Evolutionary conservation across 2,113 vertebrate species (phyloP).

Genomic region (Malurus melanocephalus): DNA sequence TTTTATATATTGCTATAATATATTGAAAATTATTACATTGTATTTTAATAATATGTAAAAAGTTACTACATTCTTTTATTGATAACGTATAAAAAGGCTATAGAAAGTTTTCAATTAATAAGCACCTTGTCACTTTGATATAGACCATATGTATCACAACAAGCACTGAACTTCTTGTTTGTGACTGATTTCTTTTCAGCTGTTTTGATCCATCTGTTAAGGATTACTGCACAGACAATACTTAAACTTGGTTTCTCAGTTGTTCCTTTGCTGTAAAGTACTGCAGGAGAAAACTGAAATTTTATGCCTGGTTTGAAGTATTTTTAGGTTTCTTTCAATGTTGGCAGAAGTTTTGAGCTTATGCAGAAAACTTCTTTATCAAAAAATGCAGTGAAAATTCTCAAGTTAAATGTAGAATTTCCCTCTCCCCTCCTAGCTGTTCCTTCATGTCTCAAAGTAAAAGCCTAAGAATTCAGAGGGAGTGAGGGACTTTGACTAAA

Average conservation of each 20-base stretch:
- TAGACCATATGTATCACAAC: too few species aligned
- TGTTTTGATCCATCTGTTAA: conserved; percentile 28
- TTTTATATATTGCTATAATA: too few species aligned
- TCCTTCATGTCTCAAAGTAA: not conserved
- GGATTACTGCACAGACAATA: not conserved
- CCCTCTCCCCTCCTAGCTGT: not conserved
- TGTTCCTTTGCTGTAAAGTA: conserved; percentile 3
- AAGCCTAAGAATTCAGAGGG: not conserved
- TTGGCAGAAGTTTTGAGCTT: not conserved
- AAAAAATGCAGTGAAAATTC: not conserved
- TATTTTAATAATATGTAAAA: too few species aligned
- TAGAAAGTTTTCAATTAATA: too few species aligned
- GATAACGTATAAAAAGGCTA: too few species aligned
- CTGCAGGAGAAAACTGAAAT: not conserved
- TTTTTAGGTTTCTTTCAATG: not conserved
- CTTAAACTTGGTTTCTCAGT: conserved; percentile 21
- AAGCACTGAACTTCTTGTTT: not conserved
- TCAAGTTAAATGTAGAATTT: not conserved
- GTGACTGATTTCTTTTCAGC: not conserved
- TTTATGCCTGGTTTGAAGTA: not conserved
- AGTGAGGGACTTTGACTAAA: not conserved
- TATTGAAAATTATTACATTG: too few species aligned
- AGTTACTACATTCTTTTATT: too few species aligned
- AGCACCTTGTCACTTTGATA: too few species aligned
- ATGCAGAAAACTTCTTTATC: not conserved